Evolutionary conservation across 2,888 invertebrate species (phyloP).

Genomic region (Limnephilus auricula): DNA sequence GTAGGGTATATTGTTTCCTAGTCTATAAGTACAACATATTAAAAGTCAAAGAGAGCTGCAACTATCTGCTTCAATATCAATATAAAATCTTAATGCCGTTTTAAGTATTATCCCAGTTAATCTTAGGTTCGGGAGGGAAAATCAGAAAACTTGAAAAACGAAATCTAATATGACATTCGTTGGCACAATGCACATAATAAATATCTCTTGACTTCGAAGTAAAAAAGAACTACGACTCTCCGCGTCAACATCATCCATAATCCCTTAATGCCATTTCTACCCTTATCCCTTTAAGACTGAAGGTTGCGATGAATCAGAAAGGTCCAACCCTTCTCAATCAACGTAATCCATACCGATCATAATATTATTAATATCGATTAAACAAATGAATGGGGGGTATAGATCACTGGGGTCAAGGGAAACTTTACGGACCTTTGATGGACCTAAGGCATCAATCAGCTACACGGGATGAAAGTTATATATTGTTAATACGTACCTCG

Average conservation of each 20-base stretch:
- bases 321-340: constrained; percentile 48
- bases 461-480: neutral
- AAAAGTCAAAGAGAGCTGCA: no score
- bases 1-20: no score
- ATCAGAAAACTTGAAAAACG: no score
- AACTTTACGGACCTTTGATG: neutral
- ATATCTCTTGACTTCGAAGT: neutral
- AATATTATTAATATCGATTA: constrained; percentile 43
- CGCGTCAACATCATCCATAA: neutral
- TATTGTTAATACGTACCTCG: neutral
- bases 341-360: constrained; percentile 39
- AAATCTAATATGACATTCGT: no score
- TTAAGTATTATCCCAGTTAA: no score
- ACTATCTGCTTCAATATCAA: no score
- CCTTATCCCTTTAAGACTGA: neutral
- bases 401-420: neutral
- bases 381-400: constrained; percentile 33
- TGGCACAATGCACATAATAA: no score
- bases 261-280: neutral
- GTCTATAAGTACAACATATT: no score
- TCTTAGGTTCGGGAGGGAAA: no score
- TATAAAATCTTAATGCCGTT: no score
- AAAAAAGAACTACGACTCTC: neutral
- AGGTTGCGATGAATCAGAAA: constrained; percentile 36
- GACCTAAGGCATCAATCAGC: neutral